phyloP scores from a whole-genome alignment of 2,113 vertebrate species.

The Mastomys natalensis region DNA sequence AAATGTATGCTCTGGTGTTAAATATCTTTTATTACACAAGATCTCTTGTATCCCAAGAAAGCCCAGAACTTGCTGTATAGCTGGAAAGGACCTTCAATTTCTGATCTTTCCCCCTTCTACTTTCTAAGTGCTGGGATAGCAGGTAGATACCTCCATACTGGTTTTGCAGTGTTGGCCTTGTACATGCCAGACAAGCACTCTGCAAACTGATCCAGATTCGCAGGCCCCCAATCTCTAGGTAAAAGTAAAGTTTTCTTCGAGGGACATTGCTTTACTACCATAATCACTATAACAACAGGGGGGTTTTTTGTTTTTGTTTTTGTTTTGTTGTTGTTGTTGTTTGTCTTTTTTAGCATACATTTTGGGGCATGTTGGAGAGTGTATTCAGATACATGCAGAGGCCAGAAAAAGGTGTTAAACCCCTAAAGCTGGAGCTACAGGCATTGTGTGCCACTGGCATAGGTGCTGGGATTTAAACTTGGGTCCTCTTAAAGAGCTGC shows the following conservation, averaged over 20 bases:
- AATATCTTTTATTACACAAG: neutral
- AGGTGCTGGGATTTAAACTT: neutral
- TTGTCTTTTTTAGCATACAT: neutral
- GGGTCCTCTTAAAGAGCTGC: neutral
- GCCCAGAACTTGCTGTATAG: neutral
- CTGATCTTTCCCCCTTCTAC: neutral
- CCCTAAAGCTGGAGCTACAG: neutral
- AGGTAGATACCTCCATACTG: neutral
- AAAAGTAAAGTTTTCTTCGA: neutral
- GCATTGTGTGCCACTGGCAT: neutral
- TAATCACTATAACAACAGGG: no score
- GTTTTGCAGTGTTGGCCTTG: neutral
- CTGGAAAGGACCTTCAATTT: neutral
- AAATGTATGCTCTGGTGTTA: neutral
- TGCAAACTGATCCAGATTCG: no score
- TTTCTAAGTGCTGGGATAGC: neutral
- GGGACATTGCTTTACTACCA: neutral
- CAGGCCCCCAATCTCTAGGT: neutral
- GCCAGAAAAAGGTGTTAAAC: neutral
- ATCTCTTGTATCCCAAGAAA: neutral
- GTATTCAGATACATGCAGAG: neutral
- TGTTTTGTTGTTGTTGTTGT: neutral
- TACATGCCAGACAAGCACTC: no score
- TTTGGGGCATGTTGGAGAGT: no score
- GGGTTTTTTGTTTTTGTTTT: neutral